Base-by-base conservation (phyloP, 2,113 vertebrate species). In the Rhea pennata region DNA sequence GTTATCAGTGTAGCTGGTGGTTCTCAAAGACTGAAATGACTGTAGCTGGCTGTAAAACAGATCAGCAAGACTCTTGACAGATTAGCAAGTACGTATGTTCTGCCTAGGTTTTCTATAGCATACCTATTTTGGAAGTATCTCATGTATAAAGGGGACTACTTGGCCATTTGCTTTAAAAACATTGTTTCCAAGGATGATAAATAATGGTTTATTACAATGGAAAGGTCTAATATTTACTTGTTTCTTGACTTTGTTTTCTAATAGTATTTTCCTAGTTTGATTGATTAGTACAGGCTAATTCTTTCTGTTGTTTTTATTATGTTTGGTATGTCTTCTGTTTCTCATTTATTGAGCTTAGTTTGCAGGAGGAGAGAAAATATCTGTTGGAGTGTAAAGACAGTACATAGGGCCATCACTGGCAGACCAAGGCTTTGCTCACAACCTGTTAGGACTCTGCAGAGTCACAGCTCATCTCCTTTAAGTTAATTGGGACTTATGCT, bases 91-190 rank as follows among this genome's bases (percentile, higher is more conserved):
- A 90, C 90, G 21, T 89, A 93, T 94, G 94, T 87, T 94, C 59
- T 21, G 75, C 78, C 11, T 40, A 24, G 84, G 86, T 94, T 96
- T 96, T 90, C 91, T 95, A 26, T 96, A 87, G 91, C 94, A 77
- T 93, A 76, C 78, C 79, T 96, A 94, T 97, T 93, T 94, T 86
- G 94, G 94, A 96, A 93, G 85, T 76, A 97, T 96, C 93, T 96
- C 82, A 26, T 94, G 92, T 93, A 90, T 95, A 95, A 93, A 96
- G 95, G 82, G 67, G 46, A 91, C 87, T 80, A 22, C 81, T 7
- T 92, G 94, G 84, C 91, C 78, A 85, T 95, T 93, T 92, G 93
- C 91, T 94, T 89, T 79, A 65, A 88, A 95, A 91, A 74, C 69
- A 58, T 87, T 80, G 23, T 88, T 83, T 73, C 70, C 82, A 21